These are phyloP conservation scores for Xenentodon cancila DNA, from an alignment of 2,797 vertebrate genomes.

Conservation along the genomic window DNA sequence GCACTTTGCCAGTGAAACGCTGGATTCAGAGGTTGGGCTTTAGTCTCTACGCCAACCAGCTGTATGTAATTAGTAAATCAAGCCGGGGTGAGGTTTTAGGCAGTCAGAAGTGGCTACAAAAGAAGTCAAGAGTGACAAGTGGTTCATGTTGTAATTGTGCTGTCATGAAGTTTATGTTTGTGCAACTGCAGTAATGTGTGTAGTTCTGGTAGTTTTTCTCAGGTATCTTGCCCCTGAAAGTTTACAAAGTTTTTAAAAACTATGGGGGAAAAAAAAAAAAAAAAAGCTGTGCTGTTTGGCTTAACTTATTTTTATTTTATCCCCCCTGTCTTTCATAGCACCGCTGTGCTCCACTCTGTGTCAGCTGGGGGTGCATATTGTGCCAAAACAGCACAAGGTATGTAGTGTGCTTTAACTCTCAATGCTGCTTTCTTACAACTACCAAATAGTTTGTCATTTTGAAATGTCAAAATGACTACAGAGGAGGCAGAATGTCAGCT, in stretches of 20 bases:
- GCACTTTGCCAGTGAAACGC: slow-evolving; percentile 58
- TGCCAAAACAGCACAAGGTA: slow-evolving; percentile 74
- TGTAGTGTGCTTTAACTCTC: slow-evolving; percentile 17
- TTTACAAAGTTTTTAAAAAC: slow-evolving; percentile 20
- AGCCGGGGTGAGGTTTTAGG: slow-evolving; percentile 35
- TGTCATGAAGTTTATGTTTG: slow-evolving; percentile 19
- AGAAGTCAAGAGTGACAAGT: slow-evolving; percentile 37
- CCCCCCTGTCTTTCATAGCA: slow-evolving; percentile 42
- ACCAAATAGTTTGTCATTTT: slow-evolving; percentile 35
- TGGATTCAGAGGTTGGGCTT: slow-evolving; percentile 51
- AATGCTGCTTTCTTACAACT: too few relatives aligned
- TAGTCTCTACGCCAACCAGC: slow-evolving; percentile 78
- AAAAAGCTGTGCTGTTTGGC: slow-evolving; percentile 6
- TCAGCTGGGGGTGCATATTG: slow-evolving; percentile 73
- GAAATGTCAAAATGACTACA: slow-evolving; percentile 22
- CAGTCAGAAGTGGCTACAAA: slow-evolving; percentile 32
- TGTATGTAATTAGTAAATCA: slow-evolving; percentile 80
- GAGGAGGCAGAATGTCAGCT: not conserved
- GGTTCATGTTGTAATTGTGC: slow-evolving; percentile 16
- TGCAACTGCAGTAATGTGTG: slow-evolving; percentile 45
- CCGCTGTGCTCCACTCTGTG: slow-evolving; percentile 48
- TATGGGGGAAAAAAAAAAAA: slow-evolving; percentile 2
- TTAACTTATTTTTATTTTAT: slow-evolving; percentile 20
- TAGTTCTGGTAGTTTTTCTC: slow-evolving; percentile 38
- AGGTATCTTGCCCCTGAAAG: slow-evolving; percentile 48